Evolutionary conservation across 2,888 invertebrate species (phyloP), one percentile per base, ranked within the genome.

Genomic region (Stomorhina lunata): DNA sequence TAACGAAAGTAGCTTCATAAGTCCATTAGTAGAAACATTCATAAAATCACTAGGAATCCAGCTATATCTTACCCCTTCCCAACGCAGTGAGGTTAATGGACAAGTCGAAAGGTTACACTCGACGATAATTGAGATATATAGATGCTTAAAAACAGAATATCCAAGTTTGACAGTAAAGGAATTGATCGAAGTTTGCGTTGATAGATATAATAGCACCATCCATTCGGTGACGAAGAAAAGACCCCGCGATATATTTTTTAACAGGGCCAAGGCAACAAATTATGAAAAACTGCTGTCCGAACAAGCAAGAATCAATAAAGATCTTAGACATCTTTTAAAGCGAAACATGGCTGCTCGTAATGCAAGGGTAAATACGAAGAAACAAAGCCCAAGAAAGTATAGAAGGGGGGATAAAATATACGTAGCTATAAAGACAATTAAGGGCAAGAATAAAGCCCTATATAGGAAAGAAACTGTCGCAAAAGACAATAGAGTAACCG

Each of bases 201-300:
- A 61, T 40, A 61, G 61, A 22, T 45, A 63, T 9, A 63, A 63
- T 15, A 63, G 45, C 17, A 63, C 43, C 4, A 63, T 63, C 12
- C 63, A 45, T 15, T 63, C 2, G 25, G 20, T 22, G 29, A 7
- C 20, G 17, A 57, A 34, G 37, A 7, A 17, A n/a, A n/a, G n/a
- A n/a, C n/a, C n/a, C n/a, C n/a, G n/a, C n/a, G n/a, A n/a, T n/a
- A n/a, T n/a, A n/a, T n/a, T n/a, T n/a, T n/a, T n/a, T n/a, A n/a
- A n/a, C n/a, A n/a, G n/a, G n/a, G n/a, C n/a, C n/a, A n/a, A n/a
- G n/a, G n/a, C n/a, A n/a, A n/a, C n/a, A n/a, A n/a, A n/a, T n/a
- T n/a, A n/a, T n/a, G n/a, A n/a, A n/a, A n/a, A n/a, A n/a, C n/a
- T n/a, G n/a, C n/a, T n/a, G n/a, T n/a, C n/a, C n/a, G n/a, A n/a